Evolutionary conservation across 2,113 vertebrate genomes (phyloP).

Genomic region (Elachura formosa): DNA sequence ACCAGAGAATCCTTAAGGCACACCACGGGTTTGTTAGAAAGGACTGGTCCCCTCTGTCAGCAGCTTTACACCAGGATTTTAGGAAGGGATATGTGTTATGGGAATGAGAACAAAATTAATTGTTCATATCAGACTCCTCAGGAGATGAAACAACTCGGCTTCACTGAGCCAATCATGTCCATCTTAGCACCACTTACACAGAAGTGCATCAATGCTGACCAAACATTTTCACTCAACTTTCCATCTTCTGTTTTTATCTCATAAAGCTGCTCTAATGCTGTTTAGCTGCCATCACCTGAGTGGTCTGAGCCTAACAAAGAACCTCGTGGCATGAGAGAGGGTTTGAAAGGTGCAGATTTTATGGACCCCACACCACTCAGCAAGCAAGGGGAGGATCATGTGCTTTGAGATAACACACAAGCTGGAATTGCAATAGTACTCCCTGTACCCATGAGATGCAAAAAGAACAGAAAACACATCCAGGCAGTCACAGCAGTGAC

Average conservation of each 20-base stretch:
- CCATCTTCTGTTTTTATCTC: neutral
- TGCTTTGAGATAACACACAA: neutral
- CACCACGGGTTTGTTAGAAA: neutral
- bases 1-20: neutral
- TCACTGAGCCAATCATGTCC: neutral
- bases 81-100: neutral
- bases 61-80: neutral
- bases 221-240: neutral
- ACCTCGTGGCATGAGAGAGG: neutral
- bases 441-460: neutral
- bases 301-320: conserved; percentile 1
- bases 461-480: neutral
- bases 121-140: neutral
- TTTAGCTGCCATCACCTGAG: neutral
- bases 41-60: neutral
- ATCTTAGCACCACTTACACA: neutral
- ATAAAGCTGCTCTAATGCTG: conserved; percentile 13
- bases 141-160: neutral
- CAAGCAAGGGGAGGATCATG: neutral
- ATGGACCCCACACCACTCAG: neutral
- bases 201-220: neutral
- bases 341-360: conserved; percentile 13
- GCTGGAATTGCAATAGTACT: neutral
- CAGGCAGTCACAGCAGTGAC: neutral
- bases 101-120: neutral